phyloP scores from a whole-genome alignment of 2,113 vertebrate species.

The Pheucticus melanocephalus region DNA sequence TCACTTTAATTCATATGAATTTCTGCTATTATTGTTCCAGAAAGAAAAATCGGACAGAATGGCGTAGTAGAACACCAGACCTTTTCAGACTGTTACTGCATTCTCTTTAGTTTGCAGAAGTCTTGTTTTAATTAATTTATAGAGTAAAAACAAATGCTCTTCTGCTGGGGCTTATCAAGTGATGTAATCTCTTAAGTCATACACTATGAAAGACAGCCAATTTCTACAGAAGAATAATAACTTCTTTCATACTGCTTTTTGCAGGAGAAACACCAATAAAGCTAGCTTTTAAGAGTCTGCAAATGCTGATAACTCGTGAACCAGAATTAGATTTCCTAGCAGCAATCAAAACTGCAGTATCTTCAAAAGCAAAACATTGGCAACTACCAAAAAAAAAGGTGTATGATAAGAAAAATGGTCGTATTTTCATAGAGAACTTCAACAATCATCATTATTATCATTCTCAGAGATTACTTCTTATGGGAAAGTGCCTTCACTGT shows the following conservation, averaged over 20 bases:
- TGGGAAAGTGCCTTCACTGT: neutral
- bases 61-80: neutral
- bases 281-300: neutral
- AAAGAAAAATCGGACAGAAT: neutral
- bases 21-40: neutral
- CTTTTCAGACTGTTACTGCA: neutral
- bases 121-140: constrained; percentile 11
- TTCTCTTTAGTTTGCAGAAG: neutral
- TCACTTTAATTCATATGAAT: neutral
- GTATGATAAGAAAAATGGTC: neutral
- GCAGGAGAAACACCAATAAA: neutral
- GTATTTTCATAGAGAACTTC: neutral
- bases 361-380: neutral
- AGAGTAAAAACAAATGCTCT: neutral
- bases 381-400: neutral
- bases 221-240: neutral
- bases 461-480: neutral
- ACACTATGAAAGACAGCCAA: neutral
- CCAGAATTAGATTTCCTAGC: neutral
- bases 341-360: neutral
- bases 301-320: neutral
- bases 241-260: neutral
- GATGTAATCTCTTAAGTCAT: neutral
- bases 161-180: neutral
- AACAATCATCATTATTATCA: neutral